These are phyloP conservation scores for Epistrophe eligans DNA, from an alignment of 2,888 invertebrate species.

Conservation along the genomic window DNA sequence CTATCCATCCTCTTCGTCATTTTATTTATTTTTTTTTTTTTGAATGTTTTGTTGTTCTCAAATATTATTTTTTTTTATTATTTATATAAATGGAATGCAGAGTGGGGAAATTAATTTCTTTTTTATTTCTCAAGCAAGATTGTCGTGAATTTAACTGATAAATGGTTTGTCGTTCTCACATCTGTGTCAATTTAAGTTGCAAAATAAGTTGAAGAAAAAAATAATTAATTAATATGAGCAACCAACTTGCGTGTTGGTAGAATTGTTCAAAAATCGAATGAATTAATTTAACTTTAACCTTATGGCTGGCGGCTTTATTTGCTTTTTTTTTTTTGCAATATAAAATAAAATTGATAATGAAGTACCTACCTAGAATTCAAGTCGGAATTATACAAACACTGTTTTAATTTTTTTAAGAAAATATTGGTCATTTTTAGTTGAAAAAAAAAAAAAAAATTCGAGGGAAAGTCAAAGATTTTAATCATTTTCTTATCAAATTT, in stretches of 20 bases:
- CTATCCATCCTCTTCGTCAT: conserved; percentile 16
- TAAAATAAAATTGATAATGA: no score
- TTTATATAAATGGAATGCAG: background rate
- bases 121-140: conserved; percentile 6
- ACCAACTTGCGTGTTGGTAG: conserved; percentile 23
- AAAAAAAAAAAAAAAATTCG: no score
- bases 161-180: conserved; percentile 32
- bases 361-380: no score
- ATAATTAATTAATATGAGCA: conserved; percentile 18
- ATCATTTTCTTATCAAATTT: no score
- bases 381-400: no score
- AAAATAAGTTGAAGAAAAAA: background rate
- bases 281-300: conserved; percentile 19
- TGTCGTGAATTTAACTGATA: conserved; percentile 30
- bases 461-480: no score
- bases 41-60: conserved; percentile 12
- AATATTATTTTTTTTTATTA: background rate
- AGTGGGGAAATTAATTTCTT: conserved; percentile 10
- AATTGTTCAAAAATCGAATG: conserved; percentile 19
- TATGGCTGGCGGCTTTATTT: conserved; percentile 5
- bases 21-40: no score
- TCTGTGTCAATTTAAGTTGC: conserved; percentile 17
- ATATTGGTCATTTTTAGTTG: no score
- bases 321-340: background rate
- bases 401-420: no score